Evolutionary conservation across 2,797 vertebrate species (phyloP).

Genomic region (Kryptopterus vitreolus): DNA sequence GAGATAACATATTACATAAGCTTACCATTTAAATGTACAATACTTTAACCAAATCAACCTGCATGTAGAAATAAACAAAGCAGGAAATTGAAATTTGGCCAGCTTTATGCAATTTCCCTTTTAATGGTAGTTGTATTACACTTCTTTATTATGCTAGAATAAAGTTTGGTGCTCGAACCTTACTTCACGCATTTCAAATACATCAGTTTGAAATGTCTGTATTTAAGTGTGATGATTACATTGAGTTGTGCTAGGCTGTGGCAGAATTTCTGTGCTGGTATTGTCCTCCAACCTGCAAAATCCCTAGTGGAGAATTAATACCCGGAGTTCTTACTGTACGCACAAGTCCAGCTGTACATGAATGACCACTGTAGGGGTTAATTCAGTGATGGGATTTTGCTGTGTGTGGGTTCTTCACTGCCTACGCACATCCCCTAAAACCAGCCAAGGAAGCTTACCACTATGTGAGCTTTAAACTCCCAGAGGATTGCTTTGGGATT

Average conservation of each 20-base stretch:
- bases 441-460: conserved; percentile 54
- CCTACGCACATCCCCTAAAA: conserved; percentile 52
- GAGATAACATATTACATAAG: not conserved
- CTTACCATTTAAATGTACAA: not conserved
- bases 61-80: not conserved
- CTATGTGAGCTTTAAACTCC: conserved; percentile 60
- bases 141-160: not conserved
- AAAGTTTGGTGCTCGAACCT: not conserved
- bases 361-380: conserved; percentile 16
- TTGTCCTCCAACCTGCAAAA: conserved; percentile 25
- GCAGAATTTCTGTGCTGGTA: conserved; percentile 27
- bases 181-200: not conserved
- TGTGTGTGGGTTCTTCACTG: conserved; percentile 40
- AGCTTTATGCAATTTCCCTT: not conserved
- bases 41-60: not conserved
- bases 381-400: conserved; percentile 3
- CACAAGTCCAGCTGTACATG: conserved; percentile 3
- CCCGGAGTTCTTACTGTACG: not conserved
- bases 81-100: not conserved
- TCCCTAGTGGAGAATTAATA: conserved; percentile 13
- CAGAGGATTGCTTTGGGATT: conserved; percentile 53
- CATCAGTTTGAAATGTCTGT: not conserved
- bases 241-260: not conserved
- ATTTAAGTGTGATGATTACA: not conserved
- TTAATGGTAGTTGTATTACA: not conserved